Evolutionary conservation across 2,797 vertebrate genomes (phyloP).

Genomic region (Rhadinocentrus ornatus): DNA sequence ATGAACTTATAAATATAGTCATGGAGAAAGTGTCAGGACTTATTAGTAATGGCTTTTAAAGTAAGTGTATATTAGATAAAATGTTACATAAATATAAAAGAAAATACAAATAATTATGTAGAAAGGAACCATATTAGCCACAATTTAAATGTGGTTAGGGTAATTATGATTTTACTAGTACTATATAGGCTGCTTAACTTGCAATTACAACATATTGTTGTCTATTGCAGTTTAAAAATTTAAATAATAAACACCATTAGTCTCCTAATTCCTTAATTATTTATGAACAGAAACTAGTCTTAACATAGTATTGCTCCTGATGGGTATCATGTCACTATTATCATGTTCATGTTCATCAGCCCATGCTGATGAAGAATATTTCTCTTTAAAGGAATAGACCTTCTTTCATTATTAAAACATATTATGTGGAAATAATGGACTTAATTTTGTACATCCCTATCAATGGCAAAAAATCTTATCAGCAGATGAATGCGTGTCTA

Average conservation of each 20-base stretch:
- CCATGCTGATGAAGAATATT: conserved; percentile 6
- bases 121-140: conserved; percentile 7
- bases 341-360: conserved; percentile 16
- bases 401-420: conserved; percentile 15
- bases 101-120: conserved; percentile 34
- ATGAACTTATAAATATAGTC: conserved; percentile 75
- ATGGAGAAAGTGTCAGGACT: conserved; percentile 59
- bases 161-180: conserved; percentile 12
- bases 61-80: background rate
- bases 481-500: background rate
- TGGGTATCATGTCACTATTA: conserved; percentile 25
- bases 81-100: conserved; percentile 16
- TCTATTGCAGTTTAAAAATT: background rate
- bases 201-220: conserved; percentile 5
- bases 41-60: conserved; percentile 65
- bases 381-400: background rate
- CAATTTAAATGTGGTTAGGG: conserved; percentile 13
- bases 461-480: background rate
- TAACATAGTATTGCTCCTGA: conserved; percentile 16
- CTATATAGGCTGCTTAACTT: conserved; percentile 4
- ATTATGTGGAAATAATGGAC: conserved; percentile 13
- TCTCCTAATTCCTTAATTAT: background rate
- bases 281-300: conserved; percentile 14
- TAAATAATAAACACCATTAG: background rate
- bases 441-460: background rate